These are phyloP conservation scores for Helogale parvula DNA, from an alignment of 2,113 vertebrate species.

Conservation along the genomic window DNA sequence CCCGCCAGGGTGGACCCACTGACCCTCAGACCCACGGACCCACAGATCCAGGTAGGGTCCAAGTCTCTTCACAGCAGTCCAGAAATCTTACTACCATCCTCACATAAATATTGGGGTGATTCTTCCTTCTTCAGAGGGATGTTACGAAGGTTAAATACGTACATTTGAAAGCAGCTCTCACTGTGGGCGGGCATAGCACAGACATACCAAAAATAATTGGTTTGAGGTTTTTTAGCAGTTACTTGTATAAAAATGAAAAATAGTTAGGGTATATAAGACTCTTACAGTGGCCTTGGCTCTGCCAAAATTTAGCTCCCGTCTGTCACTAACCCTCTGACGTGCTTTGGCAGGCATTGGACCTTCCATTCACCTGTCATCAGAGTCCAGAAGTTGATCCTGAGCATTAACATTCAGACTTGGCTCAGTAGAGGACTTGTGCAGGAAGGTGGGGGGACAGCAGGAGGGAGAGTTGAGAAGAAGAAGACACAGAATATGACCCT, in stretches of 20 bases:
- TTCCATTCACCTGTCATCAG: background rate
- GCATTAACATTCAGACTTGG: background rate
- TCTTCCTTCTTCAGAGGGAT: background rate
- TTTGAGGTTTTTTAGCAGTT: background rate
- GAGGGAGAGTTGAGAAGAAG: background rate
- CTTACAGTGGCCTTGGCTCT: background rate
- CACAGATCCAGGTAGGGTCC: background rate
- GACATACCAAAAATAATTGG: background rate
- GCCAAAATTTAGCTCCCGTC: background rate
- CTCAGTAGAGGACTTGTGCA: background rate
- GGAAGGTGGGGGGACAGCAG: fast-evolving
- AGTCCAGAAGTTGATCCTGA: background rate
- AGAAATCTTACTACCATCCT: background rate
- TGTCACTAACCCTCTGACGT: background rate
- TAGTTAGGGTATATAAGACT: background rate
- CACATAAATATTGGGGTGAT: background rate
- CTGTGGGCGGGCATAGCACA: background rate
- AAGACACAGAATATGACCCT: too few species aligned
- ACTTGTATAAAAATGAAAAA: background rate
- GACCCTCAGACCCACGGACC: background rate
- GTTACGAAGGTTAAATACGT: background rate
- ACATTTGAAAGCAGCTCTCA: background rate
- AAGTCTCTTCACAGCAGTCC: background rate
- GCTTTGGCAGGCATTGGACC: background rate
- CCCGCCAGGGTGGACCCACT: background rate